Base-by-base conservation (phyloP, 37 sponge, comb jelly and placozoan genomes). In the Spongilla lacustris region DNA sequence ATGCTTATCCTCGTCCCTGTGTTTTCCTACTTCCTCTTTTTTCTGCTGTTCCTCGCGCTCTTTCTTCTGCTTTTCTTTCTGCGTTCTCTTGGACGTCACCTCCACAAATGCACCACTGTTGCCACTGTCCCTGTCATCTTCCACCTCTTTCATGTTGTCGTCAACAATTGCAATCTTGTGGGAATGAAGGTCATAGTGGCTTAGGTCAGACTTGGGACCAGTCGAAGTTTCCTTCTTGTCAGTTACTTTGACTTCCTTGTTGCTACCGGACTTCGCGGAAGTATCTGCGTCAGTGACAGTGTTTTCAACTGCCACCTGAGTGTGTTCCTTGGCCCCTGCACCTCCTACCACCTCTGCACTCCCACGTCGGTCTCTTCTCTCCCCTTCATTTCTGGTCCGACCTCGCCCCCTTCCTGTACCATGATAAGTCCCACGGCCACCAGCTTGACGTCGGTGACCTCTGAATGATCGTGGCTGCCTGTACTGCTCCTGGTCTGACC, bases 1-100 rank as follows among this genome's bases (percentile, higher is more conserved):
- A 23, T 71, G 82, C 71, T 37, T 82, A 17, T 29, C 49, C 32
- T 90, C 86, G 4, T 92, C 91, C 31, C 81, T 68, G 38, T 30
- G 37, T 0, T 26, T 17, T 31, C 35, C 27, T 14, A 73, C 75
- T 67, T 85, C 86, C 24, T 84, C 84, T 50, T 74, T 31, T 49
- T 68, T 92, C 58, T 27, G 46, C 21, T 75, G 85, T 46, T 85
- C 85, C 26, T 85, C 85, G 30, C 75, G 75, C 67, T 88, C 83
- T 32, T 92, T 88, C 35, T 82, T 76, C 36, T 29, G 30, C 31
- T 88, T 88, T 50, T 88, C 92, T 29, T 88, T 84, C 19, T 81
- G 77, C 17, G 83, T 74, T 49, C 84, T 88, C 49, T 92, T 92
- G 19, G 92, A 92, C 0, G 83, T 85, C 36, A 92, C 92, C 73